These are phyloP conservation scores for Rhyzopertha dominica DNA, from an alignment of 1,140 invertebrate species.

Conservation along the genomic window DNA sequence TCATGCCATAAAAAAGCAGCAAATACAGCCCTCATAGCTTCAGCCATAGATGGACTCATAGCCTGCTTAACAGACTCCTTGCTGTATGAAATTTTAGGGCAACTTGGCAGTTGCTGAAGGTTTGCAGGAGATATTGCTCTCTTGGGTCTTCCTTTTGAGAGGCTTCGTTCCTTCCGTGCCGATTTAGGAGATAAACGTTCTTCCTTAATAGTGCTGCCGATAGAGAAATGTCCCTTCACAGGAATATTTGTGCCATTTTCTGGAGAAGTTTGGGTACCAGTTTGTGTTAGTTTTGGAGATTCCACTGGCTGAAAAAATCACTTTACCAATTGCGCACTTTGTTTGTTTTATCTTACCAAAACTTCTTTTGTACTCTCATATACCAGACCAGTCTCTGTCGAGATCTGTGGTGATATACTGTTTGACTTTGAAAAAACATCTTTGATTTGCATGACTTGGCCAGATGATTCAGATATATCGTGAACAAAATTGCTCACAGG, in stretches of 20 bases:
- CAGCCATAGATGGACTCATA: conserved; percentile 87
- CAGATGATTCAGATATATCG: conserved; percentile 55
- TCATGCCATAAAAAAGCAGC: conserved; percentile 97
- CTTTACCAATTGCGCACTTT: too few species aligned
- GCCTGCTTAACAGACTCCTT: conserved; percentile 66
- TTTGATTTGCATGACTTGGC: conserved; percentile 51
- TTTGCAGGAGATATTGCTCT: conserved; percentile 58
- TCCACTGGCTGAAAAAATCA: too few species aligned
- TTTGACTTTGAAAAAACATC: conserved; percentile 59
- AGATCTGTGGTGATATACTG: conserved; percentile 53
- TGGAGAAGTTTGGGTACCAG: conserved; percentile 72
- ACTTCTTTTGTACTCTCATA: too few species aligned
- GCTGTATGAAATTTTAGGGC: conserved; percentile 31
- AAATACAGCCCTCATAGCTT: conserved; percentile 88
- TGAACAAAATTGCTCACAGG: conserved; percentile 58
- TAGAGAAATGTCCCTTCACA: conserved; percentile 58
- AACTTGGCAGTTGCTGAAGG: conserved; percentile 42
- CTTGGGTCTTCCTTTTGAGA: conserved; percentile 51
- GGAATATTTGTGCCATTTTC: conserved; percentile 51
- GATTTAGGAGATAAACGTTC: conserved; percentile 60
- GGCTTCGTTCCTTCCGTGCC: conserved; percentile 55
- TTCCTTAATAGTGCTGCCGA: conserved; percentile 54
- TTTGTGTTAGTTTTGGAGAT: conserved; percentile 62
- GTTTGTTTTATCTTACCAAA: too few species aligned
- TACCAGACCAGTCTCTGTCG: conserved; percentile 49